Conservation (phyloP, 2,797 vertebrate genomes). For the Periparus ater region DNA sequence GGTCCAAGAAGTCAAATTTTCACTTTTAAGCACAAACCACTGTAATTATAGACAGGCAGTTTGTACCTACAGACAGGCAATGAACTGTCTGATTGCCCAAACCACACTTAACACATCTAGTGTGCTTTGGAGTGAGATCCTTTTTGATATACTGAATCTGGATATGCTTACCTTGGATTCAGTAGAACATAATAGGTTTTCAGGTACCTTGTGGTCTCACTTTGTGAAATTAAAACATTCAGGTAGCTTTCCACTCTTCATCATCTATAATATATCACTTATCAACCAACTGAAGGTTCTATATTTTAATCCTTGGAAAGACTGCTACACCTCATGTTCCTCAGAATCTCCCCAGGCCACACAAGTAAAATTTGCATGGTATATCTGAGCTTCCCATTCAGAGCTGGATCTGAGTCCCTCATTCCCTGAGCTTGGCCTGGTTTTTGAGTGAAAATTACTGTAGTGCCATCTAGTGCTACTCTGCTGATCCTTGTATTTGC, state of each 20-base stretch:
- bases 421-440: background rate
- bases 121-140: background rate
- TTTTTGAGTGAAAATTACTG: constrained; percentile 16
- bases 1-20: background rate
- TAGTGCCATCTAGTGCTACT: constrained; percentile 58
- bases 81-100: background rate
- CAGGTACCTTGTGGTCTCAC: background rate
- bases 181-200: background rate
- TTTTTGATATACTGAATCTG: background rate
- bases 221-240: background rate
- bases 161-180: background rate
- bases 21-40: background rate
- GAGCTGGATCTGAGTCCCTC: background rate
- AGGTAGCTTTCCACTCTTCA: background rate
- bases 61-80: background rate
- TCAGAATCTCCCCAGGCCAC: background rate
- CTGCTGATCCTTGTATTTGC: background rate
- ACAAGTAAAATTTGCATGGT: background rate
- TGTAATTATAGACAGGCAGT: background rate
- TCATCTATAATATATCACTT: background rate
- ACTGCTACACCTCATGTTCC: background rate
- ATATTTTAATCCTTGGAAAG: background rate
- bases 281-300: background rate
- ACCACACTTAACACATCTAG: background rate
- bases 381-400: background rate